phyloP scores from a whole-genome alignment of 2,888 invertebrate species.

The Deilephila elpenor region DNA sequence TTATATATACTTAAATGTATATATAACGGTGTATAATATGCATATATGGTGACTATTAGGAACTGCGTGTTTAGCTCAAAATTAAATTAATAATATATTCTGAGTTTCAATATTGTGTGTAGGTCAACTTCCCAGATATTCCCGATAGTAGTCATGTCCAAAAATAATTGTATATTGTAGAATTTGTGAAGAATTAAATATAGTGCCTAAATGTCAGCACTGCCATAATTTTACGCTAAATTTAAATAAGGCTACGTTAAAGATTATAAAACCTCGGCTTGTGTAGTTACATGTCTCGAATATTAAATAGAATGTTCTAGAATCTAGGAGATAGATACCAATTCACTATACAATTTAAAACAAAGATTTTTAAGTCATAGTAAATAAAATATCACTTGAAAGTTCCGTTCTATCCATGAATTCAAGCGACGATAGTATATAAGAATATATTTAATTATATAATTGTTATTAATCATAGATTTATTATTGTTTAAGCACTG shows the following conservation, averaged over 20 bases:
- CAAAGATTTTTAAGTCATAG: too few relatives aligned
- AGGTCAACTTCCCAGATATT: too few relatives aligned
- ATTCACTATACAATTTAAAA: too few relatives aligned
- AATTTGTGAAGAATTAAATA: background rate
- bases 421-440: background rate
- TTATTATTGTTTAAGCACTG: constrained; percentile 23
- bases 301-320: background rate
- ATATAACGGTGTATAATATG: too few relatives aligned
- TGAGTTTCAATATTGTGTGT: too few relatives aligned
- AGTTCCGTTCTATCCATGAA: background rate
- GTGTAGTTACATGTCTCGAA: background rate
- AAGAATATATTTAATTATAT: constrained; percentile 19
- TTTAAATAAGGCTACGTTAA: background rate
- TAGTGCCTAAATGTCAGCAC: background rate
- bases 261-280: background rate
- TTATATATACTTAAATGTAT: too few relatives aligned
- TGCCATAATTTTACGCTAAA: too few relatives aligned
- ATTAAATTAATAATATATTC: too few relatives aligned
- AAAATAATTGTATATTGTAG: background rate
- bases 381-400: too few relatives aligned
- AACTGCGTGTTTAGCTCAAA: too few relatives aligned
- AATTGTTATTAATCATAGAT: constrained; percentile 25
- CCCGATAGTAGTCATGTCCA: too few relatives aligned
- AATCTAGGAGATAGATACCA: background rate
- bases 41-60: too few relatives aligned